Base-by-base conservation (phyloP, 2,113 vertebrate genomes). In the Boleophthalmus pectinirostris region DNA sequence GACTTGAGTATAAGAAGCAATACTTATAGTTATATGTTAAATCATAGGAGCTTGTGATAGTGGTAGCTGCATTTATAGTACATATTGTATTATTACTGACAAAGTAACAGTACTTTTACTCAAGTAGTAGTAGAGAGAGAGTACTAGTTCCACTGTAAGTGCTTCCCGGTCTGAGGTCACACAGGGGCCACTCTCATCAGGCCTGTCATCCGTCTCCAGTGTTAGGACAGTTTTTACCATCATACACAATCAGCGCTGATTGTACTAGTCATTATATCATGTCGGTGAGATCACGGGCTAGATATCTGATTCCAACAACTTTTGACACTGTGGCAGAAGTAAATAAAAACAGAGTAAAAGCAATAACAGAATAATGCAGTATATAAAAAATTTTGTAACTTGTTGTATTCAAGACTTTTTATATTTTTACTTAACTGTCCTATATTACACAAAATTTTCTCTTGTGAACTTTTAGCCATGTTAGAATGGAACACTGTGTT, bases 201-300 rank as follows among this genome's bases (percentile, higher is more conserved):
- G 69, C 24, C 69, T 54, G 79, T 77, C 83, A 80, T 92, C 81
- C 56, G 74, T 92, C 85, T 86, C 72, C 35, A 63, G 20, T 88
- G 90, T 90, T 90, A 87, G 84, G 90, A 91, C 85, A 88, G 85
- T 78, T 84, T 83, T 77, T 75, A 43, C 73, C 74, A 69, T 65
- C 12, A 61, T 73, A 21, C 64, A 71, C 83, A 84, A 87, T 89
- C 78, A 86, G 69, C 64, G 7, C 80, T 90, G 83, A 90, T 88
- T 90, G 65, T 84, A 85, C 76, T 71, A 82, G 66, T 79, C 79
- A 73, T 47, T 87, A 70, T 77, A 72, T 85, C 81, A 77, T 53
- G 49, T n/a, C 54, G 71, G 64, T 60, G 58, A 77, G 80, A 73
- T 80, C 63, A 69, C 47, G 58, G 63, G 65, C n/a, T 57, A 58